Conservation (phyloP, 92 coral and sea anemone species). For the Desmophyllum pertusum region DNA sequence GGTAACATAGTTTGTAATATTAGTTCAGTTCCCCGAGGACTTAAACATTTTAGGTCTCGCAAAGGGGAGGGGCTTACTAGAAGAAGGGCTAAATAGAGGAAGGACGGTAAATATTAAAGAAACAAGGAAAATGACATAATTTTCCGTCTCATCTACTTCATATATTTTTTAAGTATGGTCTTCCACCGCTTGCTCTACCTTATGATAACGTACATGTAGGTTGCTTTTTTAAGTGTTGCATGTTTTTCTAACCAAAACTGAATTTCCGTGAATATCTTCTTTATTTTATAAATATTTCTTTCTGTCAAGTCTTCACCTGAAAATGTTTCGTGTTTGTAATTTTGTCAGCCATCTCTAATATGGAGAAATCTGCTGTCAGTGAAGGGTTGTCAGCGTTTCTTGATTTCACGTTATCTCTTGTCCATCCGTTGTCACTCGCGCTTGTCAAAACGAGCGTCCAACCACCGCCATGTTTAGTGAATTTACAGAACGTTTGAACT, state of each 20-base stretch:
- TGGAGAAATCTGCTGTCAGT: conserved; percentile 55
- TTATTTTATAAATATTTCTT: background rate
- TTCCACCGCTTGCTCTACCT: too few species aligned
- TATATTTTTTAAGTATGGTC: too few species aligned
- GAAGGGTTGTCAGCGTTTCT: conserved; percentile 51
- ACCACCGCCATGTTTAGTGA: conserved; percentile 70
- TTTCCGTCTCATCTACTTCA: too few species aligned
- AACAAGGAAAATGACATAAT: too few species aligned
- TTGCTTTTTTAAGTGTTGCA: too few species aligned
- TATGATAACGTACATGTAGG: too few species aligned
- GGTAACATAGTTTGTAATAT: too few species aligned
- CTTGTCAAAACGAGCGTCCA: conserved; percentile 81
- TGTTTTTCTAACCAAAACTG: background rate
- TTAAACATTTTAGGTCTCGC: too few species aligned
- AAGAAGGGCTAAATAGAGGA: too few species aligned
- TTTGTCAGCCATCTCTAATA: conserved; percentile 44
- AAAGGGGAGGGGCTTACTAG: too few species aligned
- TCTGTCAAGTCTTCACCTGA: conserved; percentile 41
- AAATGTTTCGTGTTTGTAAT: conserved; percentile 55
- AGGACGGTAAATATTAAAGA: too few species aligned
- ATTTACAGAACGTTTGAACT: conserved; percentile 60
- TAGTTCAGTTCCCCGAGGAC: too few species aligned
- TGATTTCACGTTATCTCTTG: conserved; percentile 30
- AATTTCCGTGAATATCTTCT: background rate
- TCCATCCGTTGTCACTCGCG: conserved; percentile 65